Base-by-base conservation (phyloP, 2,113 vertebrate genomes). In the Lophotis ruficrista region DNA sequence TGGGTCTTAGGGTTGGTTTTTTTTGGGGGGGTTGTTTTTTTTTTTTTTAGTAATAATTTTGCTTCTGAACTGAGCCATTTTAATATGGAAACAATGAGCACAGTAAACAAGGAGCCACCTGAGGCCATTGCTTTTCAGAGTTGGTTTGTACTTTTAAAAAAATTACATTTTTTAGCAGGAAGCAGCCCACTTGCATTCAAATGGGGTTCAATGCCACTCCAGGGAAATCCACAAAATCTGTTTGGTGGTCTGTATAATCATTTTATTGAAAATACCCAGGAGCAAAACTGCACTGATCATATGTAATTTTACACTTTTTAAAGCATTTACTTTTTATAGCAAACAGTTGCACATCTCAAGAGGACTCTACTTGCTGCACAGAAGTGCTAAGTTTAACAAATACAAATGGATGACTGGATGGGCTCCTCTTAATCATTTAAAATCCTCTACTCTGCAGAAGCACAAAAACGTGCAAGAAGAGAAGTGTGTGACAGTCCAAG, bases 301-400 rank as follows among this genome's bases (percentile, higher is more conserved):
- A 53, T 18, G 11, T 56, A 53, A 81, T 85, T 94, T 61, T 85
- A n/a, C 53, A 24, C 31, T 94, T 96, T 85, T 75, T 75, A 64
- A 92, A 93, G 77, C 33, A 37, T 95, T 90, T 85, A 20, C 48
- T 93, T 94, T 92, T 96, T 92, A 69, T 64, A 68, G 73, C 78
- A 61, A 70, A 79, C 24, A 76, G 17, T 96, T 96, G 33, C 53
- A 50, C 47, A 58, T 92, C 45, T 80, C 73, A 66, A n/a, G 61
- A 93, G 85, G 33, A 45, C 53, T 91, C 14, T 57, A 3, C 81
- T 81, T 89, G 56, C 69, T 88, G 47, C 53, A 73, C 22, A 43
- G 77, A 90, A 88, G 57, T 50, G 21, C 10, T 64, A 75, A 61
- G 48, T 87, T 88, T 82, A 80, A 90, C 53, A 87, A 51, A 75